These are phyloP conservation scores for Phylloscopus trochiloides DNA, from an alignment of 2,113 vertebrate genomes.

Conservation along the genomic window DNA sequence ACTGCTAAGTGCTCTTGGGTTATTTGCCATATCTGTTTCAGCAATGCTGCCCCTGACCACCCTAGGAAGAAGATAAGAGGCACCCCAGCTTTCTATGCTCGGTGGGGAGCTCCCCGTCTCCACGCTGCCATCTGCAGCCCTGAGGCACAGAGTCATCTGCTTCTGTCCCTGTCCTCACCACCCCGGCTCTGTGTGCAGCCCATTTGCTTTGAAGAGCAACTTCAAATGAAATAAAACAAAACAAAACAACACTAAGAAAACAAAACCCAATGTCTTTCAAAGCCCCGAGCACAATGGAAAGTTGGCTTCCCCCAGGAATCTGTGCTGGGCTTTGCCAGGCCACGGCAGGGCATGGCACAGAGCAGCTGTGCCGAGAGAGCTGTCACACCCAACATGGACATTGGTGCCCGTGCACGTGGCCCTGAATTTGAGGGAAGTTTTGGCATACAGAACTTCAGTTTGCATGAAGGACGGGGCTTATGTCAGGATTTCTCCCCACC, in stretches of 20 bases:
- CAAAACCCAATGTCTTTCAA: neutral
- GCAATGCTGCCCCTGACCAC: accelerated
- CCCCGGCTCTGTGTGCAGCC: neutral
- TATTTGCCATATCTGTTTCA: neutral
- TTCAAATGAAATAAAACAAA: neutral
- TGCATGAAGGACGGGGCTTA: neutral
- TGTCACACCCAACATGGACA: accelerated
- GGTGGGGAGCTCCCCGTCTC: neutral
- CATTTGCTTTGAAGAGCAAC: neutral
- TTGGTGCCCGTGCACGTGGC: accelerated
- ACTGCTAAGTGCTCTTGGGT: neutral
- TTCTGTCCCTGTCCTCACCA: neutral
- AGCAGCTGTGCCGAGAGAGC: accelerated
- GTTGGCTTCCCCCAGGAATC: conserved; percentile 16
- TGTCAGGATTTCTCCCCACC: neutral
- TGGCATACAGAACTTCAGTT: neutral
- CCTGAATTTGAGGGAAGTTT: neutral
- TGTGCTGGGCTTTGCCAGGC: neutral
- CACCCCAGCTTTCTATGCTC: neutral
- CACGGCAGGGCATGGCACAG: neutral
- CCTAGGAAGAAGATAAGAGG: neutral
- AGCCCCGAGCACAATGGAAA: neutral
- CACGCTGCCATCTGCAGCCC: neutral
- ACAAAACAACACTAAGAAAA: neutral
- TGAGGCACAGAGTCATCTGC: neutral